Conservation (phyloP, 1,140 invertebrate genomes). For the Glossosoma conforme region DNA sequence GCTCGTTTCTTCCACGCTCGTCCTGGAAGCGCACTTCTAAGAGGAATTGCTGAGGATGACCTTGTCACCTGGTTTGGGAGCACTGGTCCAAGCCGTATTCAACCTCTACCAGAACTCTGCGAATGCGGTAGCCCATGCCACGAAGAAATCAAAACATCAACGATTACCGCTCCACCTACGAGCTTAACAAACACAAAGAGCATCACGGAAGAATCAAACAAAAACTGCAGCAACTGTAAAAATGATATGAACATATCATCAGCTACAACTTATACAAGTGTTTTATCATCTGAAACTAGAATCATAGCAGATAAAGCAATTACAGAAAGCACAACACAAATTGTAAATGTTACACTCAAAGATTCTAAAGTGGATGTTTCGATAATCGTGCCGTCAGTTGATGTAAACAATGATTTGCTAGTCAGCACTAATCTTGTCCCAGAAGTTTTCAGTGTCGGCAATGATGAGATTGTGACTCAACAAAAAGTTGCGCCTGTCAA, state of each 20-base stretch:
- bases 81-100: slow-evolving; percentile 42
- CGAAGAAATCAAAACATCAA: slow-evolving; percentile 35
- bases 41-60: slow-evolving; percentile 57
- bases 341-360: not conserved
- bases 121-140: slow-evolving; percentile 49
- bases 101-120: slow-evolving; percentile 46
- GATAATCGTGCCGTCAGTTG: slow-evolving; percentile 31
- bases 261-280: too few species aligned
- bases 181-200: slow-evolving; percentile 19
- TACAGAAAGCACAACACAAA: too few species aligned
- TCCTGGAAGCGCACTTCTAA: slow-evolving; percentile 50
- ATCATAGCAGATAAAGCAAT: slow-evolving; percentile 1
- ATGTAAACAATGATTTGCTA: slow-evolving; percentile 20
- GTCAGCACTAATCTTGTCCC: too few species aligned
- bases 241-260: not conserved
- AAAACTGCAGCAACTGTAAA: slow-evolving; percentile 3
- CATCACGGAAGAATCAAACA: slow-evolving; percentile 17
- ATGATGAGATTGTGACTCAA: slow-evolving; percentile 29
- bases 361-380: slow-evolving; percentile 10
- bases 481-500: slow-evolving; percentile 6
- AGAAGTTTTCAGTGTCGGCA: not conserved
- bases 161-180: too few species aligned
- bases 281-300: too few species aligned
- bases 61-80: slow-evolving; percentile 60
- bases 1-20: slow-evolving; percentile 58